Base-by-base conservation (phyloP, 2,113 vertebrate genomes). In the Mesitornis unicolor region DNA sequence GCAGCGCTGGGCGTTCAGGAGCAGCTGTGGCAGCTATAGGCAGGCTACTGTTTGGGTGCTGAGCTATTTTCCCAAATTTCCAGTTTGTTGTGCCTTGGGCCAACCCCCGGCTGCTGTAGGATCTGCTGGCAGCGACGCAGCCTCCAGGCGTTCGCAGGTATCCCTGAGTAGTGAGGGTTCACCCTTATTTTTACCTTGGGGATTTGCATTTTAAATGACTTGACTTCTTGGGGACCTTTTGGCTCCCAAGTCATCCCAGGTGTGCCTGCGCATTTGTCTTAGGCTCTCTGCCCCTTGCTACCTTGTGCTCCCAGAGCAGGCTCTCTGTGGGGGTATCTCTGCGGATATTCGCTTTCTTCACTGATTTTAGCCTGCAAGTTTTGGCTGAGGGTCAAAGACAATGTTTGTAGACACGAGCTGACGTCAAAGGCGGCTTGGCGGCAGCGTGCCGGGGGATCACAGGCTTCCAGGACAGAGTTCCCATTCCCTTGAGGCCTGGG, bases 381-480 rank as follows among this genome's bases (percentile, higher is more conserved):
- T 89, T 96, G 97, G 95, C 95, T 1, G 2, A 17, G 9, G 11
- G n/a, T 96, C 95, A 94, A 77, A 94, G 85, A 43, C 78, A 33
- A 48, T 28, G n/a, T 92, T 89, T 93, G 87, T 14, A 70, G 90
- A 42, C 42, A 13, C 0, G 53, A 71, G 67, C 56, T 68, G 85
- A 80, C 43, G 91, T 92, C 97, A 92, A 36, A 36, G 86, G 71
- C 43, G 2, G 57, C 82, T 75, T 15, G 35, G 68, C 1, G n/a
- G 59, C 91, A 84, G 53, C 2, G 8, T 82, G 85, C 64, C 1
- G 10, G 24, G 38, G 65, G 54, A 70, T 90, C 75, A 5, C 73
- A 54, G 91, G 50, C 81, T 71, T 61, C 68, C 68, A 60, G 59
- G 59, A 75, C 36, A 18, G 45, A 42, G 57, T 38, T 84, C 60